Conservation (phyloP, 2,797 vertebrate species). For the Cyclura pinguis region DNA sequence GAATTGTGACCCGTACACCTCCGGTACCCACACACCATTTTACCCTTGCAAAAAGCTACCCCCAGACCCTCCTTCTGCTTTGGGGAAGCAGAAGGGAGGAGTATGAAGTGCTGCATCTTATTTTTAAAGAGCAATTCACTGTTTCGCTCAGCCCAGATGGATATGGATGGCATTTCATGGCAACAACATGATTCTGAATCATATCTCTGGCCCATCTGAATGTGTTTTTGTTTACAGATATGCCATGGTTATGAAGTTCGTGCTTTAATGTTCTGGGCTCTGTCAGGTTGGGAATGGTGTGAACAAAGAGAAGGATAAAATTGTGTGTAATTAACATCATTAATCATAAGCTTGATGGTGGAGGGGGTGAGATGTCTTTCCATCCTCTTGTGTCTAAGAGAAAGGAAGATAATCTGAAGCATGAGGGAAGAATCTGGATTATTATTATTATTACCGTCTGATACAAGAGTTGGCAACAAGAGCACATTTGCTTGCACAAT, state of each 20-base stretch:
- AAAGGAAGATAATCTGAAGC: conserved; percentile 5
- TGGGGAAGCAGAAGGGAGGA: too few species aligned
- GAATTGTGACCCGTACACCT: neutral
- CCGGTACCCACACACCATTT: neutral
- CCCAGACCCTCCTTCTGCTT: neutral
- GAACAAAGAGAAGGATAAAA: conserved; percentile 16
- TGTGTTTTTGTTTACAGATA: neutral
- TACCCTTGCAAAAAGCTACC: neutral
- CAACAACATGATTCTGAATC: neutral
- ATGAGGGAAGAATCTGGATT: conserved; percentile 6
- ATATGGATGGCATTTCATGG: neutral
- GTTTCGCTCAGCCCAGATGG: neutral
- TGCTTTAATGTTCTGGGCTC: conserved; percentile 25
- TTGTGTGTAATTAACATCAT: conserved; percentile 24
- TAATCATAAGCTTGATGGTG: conserved; percentile 30
- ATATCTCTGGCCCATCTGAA: conserved; percentile 2
- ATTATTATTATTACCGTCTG: neutral
- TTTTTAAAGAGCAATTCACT: neutral
- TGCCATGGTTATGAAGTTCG: conserved; percentile 18
- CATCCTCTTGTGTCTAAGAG: neutral
- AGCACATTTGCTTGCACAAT: neutral
- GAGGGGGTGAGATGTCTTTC: neutral
- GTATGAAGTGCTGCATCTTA: neutral
- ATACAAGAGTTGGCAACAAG: neutral
- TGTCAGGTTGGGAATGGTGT: conserved; percentile 18